phyloP scores from a whole-genome alignment of 2,113 vertebrate genomes.

The Sula dactylatra region DNA sequence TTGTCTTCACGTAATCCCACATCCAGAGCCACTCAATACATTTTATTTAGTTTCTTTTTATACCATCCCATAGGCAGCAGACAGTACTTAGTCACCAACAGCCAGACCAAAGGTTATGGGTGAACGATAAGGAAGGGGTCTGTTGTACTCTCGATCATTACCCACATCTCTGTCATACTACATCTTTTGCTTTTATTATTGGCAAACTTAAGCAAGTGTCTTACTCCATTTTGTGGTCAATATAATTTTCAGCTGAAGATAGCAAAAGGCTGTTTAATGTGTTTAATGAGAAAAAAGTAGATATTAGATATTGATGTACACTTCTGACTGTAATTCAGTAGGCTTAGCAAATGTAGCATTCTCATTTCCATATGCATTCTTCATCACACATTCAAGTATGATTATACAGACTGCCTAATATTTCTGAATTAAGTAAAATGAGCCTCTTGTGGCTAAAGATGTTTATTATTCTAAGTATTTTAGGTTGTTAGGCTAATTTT shows the following conservation, averaged over 20 bases:
- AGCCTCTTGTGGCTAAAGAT: not conserved
- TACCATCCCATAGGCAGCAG: not conserved
- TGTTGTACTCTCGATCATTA: too few relatives aligned
- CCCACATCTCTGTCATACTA: not conserved
- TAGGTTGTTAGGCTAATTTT: conserved; percentile 33
- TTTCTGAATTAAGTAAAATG: not conserved
- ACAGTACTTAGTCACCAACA: not conserved
- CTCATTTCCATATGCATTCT: not conserved
- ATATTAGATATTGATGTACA: not conserved
- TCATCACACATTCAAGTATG: not conserved
- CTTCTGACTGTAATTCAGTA: not conserved
- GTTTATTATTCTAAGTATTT: conserved; percentile 29
- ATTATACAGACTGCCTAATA: not conserved
- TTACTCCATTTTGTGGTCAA: not conserved
- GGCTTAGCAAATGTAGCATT: not conserved
- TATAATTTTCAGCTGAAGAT: not conserved
- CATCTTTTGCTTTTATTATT: not conserved
- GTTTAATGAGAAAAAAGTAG: not conserved
- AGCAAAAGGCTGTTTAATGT: not conserved
- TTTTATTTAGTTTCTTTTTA: not conserved
- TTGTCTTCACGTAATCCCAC: not conserved
- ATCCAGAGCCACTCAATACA: not conserved
- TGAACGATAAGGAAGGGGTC: not conserved
- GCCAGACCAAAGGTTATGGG: not conserved
- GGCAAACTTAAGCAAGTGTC: not conserved